Conservation (phyloP, 2,797 vertebrate genomes). For the Tamandua tetradactyla region DNA sequence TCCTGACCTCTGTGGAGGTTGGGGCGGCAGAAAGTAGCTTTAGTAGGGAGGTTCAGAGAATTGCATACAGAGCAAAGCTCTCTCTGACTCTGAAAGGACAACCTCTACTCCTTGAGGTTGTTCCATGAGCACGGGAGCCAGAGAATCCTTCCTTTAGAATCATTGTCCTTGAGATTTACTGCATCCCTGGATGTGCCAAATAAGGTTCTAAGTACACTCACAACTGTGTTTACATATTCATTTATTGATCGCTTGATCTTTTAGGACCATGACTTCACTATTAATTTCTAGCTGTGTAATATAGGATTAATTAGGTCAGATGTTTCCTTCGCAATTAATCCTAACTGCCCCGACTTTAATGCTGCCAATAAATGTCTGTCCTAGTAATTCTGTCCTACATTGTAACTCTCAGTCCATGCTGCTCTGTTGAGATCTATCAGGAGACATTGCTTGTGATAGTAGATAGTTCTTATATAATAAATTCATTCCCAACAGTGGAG, state of each 20-base stretch:
- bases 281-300: conserved; percentile 35
- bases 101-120: background rate
- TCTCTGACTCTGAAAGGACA: background rate
- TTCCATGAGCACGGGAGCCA: background rate
- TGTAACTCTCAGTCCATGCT: background rate
- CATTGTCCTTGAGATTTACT: background rate
- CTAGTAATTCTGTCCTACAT: background rate
- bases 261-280: background rate
- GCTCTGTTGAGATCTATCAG: background rate
- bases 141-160: background rate
- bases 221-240: background rate
- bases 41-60: background rate
- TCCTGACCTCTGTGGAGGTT: background rate
- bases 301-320: background rate
- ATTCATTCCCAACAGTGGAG: background rate
- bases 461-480: background rate
- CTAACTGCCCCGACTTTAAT: background rate
- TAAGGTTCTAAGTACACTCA: background rate
- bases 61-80: background rate
- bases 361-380: background rate
- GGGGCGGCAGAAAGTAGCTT: background rate
- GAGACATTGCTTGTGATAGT: background rate
- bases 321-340: conserved; percentile 53
- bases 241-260: conserved; percentile 25
- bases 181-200: background rate